Percentiles rank a stretch among this genome's conserved stretches.
Conservation (phyloP, 2,113 vertebrate species). For the Vulpes ferrilata region DNA sequence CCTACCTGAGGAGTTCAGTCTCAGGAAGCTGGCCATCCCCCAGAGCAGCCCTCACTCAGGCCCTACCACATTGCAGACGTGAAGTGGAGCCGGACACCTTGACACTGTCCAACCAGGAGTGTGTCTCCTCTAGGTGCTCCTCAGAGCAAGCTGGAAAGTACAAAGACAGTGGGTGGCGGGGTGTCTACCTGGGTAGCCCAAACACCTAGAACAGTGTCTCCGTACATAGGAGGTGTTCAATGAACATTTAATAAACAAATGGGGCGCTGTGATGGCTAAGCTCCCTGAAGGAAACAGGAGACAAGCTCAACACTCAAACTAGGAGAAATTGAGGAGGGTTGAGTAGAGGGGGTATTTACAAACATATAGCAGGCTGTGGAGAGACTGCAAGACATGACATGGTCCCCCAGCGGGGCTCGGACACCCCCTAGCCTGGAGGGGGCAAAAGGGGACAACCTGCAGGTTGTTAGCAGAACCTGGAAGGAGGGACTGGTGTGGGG, state of each 20-base stretch:
- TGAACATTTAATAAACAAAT: neutral
- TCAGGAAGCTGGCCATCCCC: neutral
- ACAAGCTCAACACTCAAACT: neutral
- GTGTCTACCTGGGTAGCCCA: neutral
- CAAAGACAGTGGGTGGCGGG: neutral
- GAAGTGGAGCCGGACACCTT: neutral
- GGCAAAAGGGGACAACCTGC: neutral
- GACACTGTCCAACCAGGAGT: neutral
- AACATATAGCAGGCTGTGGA: neutral
- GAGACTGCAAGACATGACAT: fast-evolving
- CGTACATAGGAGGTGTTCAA: neutral
- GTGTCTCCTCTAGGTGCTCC: fast-evolving
- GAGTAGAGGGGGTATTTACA: neutral
- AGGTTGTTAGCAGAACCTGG: neutral
- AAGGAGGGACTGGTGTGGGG: neutral
- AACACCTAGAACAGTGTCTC: neutral
- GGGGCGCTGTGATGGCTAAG: neutral
- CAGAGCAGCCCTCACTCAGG: neutral
- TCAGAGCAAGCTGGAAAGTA: fast-evolving
- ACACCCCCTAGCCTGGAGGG: neutral
- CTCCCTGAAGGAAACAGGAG: neutral
- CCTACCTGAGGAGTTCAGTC: neutral
- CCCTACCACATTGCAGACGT: fast-evolving
- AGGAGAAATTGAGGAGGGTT: neutral
- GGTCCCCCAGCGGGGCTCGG: neutral